These are phyloP conservation scores for Pempheris klunzingeri DNA, from an alignment of 2,797 vertebrate species.

Conservation along the genomic window DNA sequence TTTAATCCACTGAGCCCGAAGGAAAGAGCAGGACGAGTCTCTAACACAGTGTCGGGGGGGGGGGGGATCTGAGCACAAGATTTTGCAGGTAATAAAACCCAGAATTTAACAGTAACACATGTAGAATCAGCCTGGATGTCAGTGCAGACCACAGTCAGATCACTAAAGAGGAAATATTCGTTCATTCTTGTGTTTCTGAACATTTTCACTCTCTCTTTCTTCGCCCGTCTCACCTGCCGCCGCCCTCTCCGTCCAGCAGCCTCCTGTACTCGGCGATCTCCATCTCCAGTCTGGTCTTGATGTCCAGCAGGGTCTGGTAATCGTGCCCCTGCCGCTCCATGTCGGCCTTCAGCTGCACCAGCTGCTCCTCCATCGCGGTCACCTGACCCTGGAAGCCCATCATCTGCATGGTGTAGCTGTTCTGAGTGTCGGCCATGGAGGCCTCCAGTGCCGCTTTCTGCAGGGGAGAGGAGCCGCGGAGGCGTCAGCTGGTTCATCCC, in stretches of 20 bases:
- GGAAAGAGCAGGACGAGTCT: no score
- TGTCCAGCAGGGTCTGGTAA: conserved; percentile 89
- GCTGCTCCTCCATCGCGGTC: conserved; percentile 85
- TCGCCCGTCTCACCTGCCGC: conserved; percentile 39
- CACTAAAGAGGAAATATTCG: no score
- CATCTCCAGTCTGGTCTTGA: conserved; percentile 91
- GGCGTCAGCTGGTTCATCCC: accelerated
- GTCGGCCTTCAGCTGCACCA: conserved; percentile 82
- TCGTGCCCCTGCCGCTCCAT: conserved; percentile 88
- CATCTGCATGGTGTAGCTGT: conserved; percentile 61
- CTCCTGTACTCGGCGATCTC: conserved; percentile 92
- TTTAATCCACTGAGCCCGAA: no score
- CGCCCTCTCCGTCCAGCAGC: conserved; percentile 88
- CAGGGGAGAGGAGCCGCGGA: not conserved
- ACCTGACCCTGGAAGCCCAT: conserved; percentile 82
- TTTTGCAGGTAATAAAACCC: no score
- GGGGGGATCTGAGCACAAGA: no score
- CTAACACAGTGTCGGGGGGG: no score
- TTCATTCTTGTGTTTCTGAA: no score
- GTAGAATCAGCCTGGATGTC: no score
- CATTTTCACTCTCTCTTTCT: no score
- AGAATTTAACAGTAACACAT: no score
- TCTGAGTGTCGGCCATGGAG: conserved; percentile 74
- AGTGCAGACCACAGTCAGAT: no score
- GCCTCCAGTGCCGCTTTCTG: conserved; percentile 78